These are phyloP conservation scores for Oppia nitens DNA, from an alignment of 1,140 invertebrate species.

Conservation along the genomic window DNA sequence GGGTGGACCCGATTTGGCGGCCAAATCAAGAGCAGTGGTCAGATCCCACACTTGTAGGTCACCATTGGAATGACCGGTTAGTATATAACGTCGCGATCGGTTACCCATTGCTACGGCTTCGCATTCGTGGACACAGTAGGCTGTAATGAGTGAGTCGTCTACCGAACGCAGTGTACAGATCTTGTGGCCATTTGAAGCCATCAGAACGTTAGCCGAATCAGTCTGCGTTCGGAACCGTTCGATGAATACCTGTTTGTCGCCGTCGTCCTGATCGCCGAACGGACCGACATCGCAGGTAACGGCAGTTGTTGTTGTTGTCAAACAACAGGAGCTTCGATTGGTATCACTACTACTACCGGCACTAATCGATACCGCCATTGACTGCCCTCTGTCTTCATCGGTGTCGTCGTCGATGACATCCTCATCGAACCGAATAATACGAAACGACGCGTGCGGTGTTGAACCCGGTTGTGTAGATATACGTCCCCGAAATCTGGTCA, in stretches of 20 bases:
- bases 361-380: neutral
- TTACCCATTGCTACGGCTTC: constrained; percentile 72
- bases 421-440: constrained; percentile 76
- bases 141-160: constrained; percentile 80
- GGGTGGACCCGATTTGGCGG: neutral
- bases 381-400: neutral
- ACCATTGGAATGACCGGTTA: constrained; percentile 87
- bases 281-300: constrained; percentile 43
- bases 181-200: constrained; percentile 86
- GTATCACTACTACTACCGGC: neutral
- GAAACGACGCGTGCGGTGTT: constrained; percentile 87
- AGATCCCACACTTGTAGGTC: constrained; percentile 91
- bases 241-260: constrained; percentile 87
- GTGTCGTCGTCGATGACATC: constrained; percentile 35
- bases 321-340: neutral
- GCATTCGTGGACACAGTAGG: constrained; percentile 92
- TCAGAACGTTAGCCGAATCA: constrained; percentile 76
- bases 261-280: constrained; percentile 76
- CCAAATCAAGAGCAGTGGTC: constrained; percentile 73
- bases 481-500: constrained; percentile 81
- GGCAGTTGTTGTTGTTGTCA: constrained; percentile 6
- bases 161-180: constrained; percentile 90
- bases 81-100: constrained; percentile 69
- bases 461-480: constrained; percentile 95
- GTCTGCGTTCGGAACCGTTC: constrained; percentile 94